A percentile compares a stretch with the other conserved stretches of the same genome.
Evolutionary conservation across 2,113 vertebrate species (phyloP).

Genomic region (Stercorarius parasiticus): DNA sequence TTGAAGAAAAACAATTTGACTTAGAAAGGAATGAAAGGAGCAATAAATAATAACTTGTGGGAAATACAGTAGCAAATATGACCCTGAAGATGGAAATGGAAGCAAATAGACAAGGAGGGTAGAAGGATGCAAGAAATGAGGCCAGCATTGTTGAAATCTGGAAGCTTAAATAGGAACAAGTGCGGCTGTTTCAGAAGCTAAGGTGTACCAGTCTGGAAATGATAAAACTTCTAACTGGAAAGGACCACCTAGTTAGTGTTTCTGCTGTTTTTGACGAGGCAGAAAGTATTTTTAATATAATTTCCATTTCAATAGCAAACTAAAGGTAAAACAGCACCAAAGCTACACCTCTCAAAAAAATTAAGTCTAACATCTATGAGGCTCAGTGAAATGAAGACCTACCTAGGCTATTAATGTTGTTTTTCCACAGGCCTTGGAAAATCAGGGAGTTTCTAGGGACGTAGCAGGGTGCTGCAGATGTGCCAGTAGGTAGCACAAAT

Average conservation of each 20-base stretch:
- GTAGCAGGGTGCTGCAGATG: not conserved
- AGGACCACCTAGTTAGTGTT: not conserved
- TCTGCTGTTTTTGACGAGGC: not conserved
- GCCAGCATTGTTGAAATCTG: not conserved
- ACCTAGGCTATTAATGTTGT: not conserved
- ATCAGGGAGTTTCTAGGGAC: not conserved
- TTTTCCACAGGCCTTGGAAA: not conserved
- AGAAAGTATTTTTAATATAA: not conserved
- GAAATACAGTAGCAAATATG: not conserved
- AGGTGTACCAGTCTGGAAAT: not conserved
- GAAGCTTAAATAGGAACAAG: not conserved
- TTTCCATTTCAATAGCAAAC: not conserved
- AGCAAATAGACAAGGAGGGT: not conserved
- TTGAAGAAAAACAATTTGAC: not conserved
- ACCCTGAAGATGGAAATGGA: not conserved
- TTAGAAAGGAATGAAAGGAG: not conserved
- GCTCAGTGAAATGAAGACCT: not conserved
- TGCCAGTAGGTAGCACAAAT: rapidly evolving
- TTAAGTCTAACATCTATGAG: not conserved
- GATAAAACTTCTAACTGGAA: not conserved
- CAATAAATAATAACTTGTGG: not conserved
- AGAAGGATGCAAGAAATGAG: not conserved
- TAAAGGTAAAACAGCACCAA: not conserved
- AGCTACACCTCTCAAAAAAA: not conserved
- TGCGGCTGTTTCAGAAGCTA: not conserved